Base-by-base conservation (phyloP, 1,140 invertebrate genomes). In the Drosophila kikkawai region DNA sequence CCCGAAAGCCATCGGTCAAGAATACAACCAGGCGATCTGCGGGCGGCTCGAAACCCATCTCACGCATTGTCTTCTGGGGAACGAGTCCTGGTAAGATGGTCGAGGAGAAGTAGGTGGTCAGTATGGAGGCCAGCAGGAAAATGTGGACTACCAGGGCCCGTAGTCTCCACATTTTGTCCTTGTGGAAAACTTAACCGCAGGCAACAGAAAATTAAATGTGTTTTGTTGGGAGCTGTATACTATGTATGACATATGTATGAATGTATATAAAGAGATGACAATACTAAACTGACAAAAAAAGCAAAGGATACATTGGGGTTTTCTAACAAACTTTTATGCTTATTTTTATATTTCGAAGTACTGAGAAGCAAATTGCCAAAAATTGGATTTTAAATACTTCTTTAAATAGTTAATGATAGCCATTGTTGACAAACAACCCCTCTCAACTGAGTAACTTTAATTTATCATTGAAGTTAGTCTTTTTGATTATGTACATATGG, bases 1-100 rank as follows among this genome's bases (percentile, higher is more conserved):
- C 97, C 80, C 98, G 93, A 44, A 99, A 93, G 8, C 98, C 98
- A 95, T 99, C 98, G 19, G 96, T 96, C 22, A 98, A 94, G 93
- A 99, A 96, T 5, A 99, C 93, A 36, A 98, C 96, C 29, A 98
- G 90, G 19, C 92, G 94, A 91, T 96, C 96, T 1, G 97, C 96
- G 22, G 95, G 95, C 9, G 96, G 94, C 17, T 94, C 37, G 1
- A 84, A 32, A 0, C 68, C 66, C 58, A 80, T 42, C 5, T 71
- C 87, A 37, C 93, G 92, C 50, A 88, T 75, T 17, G 94, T 93
- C 74, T 90, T 80, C 75, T 94, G 93, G 12, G 93, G 93, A 17
- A 78, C 68, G 74, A 95, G 93, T 61, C 94, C 93, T 64, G 93
- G 93, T 11, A 95, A 93, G 29, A 95, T 86, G 7, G 95, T 95